A percentile compares a stretch with the other conserved stretches of the same genome.
These are phyloP conservation scores for Hydriomena furcata DNA, from an alignment of 2,888 invertebrate genomes.

Conservation along the genomic window DNA sequence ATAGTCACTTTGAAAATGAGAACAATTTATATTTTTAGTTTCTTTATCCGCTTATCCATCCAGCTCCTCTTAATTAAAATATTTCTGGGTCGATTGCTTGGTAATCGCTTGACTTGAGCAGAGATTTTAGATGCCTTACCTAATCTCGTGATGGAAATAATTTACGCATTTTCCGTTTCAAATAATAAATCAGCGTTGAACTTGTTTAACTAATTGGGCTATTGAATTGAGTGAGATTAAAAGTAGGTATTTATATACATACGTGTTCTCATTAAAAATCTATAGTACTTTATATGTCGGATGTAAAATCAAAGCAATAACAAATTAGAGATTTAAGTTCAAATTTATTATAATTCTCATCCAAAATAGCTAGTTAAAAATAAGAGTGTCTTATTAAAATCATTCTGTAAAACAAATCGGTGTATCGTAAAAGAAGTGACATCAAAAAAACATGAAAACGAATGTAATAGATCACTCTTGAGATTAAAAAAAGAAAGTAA, in stretches of 20 bases:
- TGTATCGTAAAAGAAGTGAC: neutral
- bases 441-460: conserved; percentile 11
- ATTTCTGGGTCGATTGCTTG: conserved; percentile 26
- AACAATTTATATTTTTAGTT: conserved; percentile 17
- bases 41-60: conserved; percentile 10
- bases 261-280: too few species aligned
- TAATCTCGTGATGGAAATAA: conserved; percentile 11
- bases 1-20: conserved; percentile 1
- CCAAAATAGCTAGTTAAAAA: too few species aligned
- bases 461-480: conserved; percentile 38
- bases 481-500: conserved; percentile 47
- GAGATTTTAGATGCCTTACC: conserved; percentile 12
- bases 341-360: too few species aligned
- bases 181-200: too few species aligned
- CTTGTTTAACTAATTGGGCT: too few species aligned
- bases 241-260: too few species aligned
- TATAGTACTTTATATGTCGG: too few species aligned
- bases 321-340: too few species aligned
- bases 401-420: neutral
- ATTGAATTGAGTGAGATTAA: too few species aligned
- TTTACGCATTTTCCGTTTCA: neutral
- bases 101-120: conserved; percentile 22
- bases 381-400: neutral
- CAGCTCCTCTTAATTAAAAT: conserved; percentile 24
- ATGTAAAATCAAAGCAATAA: too few species aligned